These are phyloP conservation scores for Leptinotarsa undecemlineata DNA, from an alignment of 1,140 invertebrate genomes.

Conservation along the genomic window DNA sequence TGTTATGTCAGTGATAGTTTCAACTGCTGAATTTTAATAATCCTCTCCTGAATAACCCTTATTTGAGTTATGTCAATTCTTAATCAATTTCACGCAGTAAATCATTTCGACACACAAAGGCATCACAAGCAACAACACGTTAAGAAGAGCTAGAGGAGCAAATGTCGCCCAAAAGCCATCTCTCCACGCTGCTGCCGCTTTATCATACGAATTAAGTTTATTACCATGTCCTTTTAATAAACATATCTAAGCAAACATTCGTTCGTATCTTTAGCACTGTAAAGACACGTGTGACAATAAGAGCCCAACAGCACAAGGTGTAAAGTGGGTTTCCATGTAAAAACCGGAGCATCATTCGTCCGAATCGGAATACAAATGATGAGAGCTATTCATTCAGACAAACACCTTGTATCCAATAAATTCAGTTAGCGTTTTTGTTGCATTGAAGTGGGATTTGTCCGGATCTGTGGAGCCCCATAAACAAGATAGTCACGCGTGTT, in stretches of 20 bases:
- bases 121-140: too few relatives aligned
- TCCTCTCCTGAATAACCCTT: too few relatives aligned
- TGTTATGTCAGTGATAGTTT: too few relatives aligned
- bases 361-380: constrained; percentile 57
- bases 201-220: constrained; percentile 44
- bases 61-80: too few relatives aligned
- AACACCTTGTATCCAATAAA: constrained; percentile 59
- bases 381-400: constrained; percentile 55
- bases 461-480: constrained; percentile 54
- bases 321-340: constrained; percentile 57
- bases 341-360: constrained; percentile 55
- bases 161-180: too few relatives aligned
- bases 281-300: constrained; percentile 49
- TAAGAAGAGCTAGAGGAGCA: too few relatives aligned
- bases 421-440: constrained; percentile 56
- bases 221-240: constrained; percentile 55
- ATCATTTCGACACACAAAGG: too few relatives aligned
- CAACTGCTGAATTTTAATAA: too few relatives aligned
- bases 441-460: constrained; percentile 55
- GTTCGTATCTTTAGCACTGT: constrained; percentile 47
- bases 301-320: constrained; percentile 47
- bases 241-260: constrained; percentile 50
- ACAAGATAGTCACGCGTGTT: constrained; percentile 53
- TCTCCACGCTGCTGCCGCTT: not conserved
- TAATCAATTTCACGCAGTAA: too few relatives aligned